Percentiles rank a stretch among this genome's conserved stretches.
phyloP scores from a whole-genome alignment of 2,888 invertebrate genomes.

The Sesamia inferens region DNA sequence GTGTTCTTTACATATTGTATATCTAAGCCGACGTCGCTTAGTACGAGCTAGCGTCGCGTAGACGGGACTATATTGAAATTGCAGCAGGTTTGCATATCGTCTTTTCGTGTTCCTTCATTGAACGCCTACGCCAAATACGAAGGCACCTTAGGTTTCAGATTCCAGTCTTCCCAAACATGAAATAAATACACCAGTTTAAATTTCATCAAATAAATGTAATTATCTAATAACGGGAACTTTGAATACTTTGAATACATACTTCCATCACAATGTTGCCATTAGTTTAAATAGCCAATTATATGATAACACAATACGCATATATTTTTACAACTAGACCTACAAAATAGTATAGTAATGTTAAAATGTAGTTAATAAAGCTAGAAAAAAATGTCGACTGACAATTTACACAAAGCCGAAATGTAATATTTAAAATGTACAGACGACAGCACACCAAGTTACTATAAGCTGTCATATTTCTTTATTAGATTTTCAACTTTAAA shows the following conservation, averaged over 20 bases:
- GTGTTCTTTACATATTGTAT: neutral
- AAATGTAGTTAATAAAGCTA: slow-evolving; percentile 14
- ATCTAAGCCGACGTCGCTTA: neutral
- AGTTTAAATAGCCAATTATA: slow-evolving; percentile 9
- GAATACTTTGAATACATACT: neutral
- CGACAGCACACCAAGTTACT: no score
- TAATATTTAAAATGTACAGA: neutral
- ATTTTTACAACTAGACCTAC: slow-evolving; percentile 27
- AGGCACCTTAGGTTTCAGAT: neutral
- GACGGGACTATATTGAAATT: neutral
- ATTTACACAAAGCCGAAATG: neutral
- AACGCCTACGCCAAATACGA: neutral
- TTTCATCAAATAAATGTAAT: neutral
- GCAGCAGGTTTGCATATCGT: neutral
- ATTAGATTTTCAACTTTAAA: no score
- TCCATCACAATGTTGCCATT: neutral
- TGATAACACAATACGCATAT: neutral
- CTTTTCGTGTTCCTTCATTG: neutral
- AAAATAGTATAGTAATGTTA: neutral
- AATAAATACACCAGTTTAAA: neutral
- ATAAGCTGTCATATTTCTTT: no score
- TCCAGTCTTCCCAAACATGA: slow-evolving; percentile 27
- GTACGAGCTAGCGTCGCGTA: neutral
- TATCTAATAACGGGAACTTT: neutral
- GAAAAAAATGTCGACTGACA: slow-evolving; percentile 6